These are phyloP conservation scores for Pipistrellus pygmaeus DNA, from an alignment of 2,797 vertebrate genomes.

Conservation along the genomic window DNA sequence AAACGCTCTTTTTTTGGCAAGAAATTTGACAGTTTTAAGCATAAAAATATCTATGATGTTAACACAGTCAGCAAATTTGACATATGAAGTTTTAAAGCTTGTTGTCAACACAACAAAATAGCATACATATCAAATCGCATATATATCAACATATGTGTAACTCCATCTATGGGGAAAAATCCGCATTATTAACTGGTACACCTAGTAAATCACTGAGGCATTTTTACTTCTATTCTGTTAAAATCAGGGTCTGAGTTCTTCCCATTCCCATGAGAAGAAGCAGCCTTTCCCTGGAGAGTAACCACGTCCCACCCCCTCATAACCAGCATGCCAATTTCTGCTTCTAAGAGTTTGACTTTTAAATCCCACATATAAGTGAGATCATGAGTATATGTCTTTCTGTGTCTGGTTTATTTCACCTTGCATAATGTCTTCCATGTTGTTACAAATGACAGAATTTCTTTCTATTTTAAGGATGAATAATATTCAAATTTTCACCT, in stretches of 20 bases:
- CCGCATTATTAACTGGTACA: too few species aligned
- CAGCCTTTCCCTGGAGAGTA: not conserved
- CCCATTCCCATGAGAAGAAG: not conserved
- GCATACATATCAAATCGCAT: too few species aligned
- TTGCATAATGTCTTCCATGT: not conserved
- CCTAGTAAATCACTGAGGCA: not conserved
- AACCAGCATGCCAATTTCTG: not conserved
- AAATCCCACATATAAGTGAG: not conserved
- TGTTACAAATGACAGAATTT: not conserved
- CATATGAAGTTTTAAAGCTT: too few species aligned
- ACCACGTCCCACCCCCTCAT: not conserved
- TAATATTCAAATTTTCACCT: not conserved
- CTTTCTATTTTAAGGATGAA: not conserved
- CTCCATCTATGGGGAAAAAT: too few species aligned
- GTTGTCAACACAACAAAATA: too few species aligned
- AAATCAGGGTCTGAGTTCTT: not conserved
- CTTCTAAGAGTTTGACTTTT: not conserved
- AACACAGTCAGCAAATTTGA: too few species aligned
- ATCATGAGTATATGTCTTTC: not conserved
- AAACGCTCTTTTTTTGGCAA: too few species aligned
- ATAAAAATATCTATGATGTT: too few species aligned
- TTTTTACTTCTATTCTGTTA: not conserved
- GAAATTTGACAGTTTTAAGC: too few species aligned
- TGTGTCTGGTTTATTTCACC: not conserved
- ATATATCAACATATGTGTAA: too few species aligned